phyloP scores from a whole-genome alignment of 2,888 invertebrate species.

The Melanargia galathea region DNA sequence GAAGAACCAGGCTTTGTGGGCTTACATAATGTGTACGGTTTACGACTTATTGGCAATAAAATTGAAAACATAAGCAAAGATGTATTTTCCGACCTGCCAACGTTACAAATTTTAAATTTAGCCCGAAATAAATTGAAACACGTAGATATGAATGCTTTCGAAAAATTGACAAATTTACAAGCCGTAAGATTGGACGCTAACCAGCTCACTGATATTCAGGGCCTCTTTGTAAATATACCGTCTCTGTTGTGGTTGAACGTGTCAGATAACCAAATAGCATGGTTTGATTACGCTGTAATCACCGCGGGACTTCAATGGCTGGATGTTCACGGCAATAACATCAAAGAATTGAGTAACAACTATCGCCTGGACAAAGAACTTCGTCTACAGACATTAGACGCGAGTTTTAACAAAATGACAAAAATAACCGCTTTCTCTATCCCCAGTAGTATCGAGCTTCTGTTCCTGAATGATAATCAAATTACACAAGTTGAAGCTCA shows the following conservation, averaged over 20 bases:
- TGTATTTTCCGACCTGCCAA: conserved; percentile 89
- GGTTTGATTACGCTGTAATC: conserved; percentile 94
- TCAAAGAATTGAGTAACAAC: conserved; percentile 89
- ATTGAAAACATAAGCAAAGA: conserved; percentile 91
- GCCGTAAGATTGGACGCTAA: conserved; percentile 94
- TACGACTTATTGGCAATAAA: conserved; percentile 94
- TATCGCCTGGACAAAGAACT: conserved; percentile 87
- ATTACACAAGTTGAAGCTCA: conserved; percentile 93
- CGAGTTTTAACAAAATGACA: conserved; percentile 93
- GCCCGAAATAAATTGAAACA: conserved; percentile 91
- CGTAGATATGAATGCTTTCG: conserved; percentile 91
- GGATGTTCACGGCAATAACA: conserved; percentile 93
- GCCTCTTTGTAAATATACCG: conserved; percentile 91
- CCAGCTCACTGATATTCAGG: conserved; percentile 90
- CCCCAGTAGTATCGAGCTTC: conserved; percentile 91
- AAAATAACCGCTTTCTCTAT: conserved; percentile 89
- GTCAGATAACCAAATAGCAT: conserved; percentile 93
- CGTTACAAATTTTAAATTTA: conserved; percentile 92
- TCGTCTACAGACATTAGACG: conserved; percentile 91
- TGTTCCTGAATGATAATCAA: conserved; percentile 94
- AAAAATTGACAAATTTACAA: conserved; percentile 89
- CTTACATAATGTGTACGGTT: conserved; percentile 91
- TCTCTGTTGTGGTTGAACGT: conserved; percentile 94
- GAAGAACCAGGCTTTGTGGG: conserved; percentile 92
- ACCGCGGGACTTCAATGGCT: conserved; percentile 93